Evolutionary conservation across 1,140 invertebrate species (phyloP).

Genomic region (Latrodectus geometricus): DNA sequence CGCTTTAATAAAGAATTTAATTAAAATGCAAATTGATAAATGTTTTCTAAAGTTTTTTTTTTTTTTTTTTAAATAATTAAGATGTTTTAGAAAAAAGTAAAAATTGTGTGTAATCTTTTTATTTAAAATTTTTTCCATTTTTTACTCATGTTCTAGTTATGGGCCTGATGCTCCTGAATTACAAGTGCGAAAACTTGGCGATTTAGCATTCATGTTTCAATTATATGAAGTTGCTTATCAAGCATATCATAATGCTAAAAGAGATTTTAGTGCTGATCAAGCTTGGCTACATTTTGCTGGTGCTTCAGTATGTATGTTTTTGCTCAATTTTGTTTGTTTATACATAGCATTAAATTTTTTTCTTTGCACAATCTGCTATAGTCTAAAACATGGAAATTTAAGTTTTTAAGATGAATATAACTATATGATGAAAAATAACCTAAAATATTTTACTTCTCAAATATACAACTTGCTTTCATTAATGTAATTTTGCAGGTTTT

Average conservation of each 20-base stretch:
- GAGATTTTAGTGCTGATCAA: conserved; percentile 95
- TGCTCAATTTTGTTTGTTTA: background rate
- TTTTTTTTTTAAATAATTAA: no score
- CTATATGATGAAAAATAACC: no score
- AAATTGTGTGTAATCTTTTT: background rate
- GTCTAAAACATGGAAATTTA: no score
- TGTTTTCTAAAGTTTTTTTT: no score
- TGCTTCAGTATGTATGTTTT: conserved; percentile 70
- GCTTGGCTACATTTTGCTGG: conserved; percentile 98
- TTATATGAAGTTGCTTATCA: conserved; percentile 93
- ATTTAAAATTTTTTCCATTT: background rate
- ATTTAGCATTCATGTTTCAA: conserved; percentile 96
- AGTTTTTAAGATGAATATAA: no score
- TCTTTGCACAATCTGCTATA: no score
- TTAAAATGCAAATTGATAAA: no score
- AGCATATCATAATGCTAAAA: conserved; percentile 93
- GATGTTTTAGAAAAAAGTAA: no score
- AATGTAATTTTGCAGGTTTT: no score
- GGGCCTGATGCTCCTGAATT: conserved; percentile 90
- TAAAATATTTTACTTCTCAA: no score
- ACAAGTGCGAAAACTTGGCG: conserved; percentile 90
- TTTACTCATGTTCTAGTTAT: conserved; percentile 74
- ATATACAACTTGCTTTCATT: no score
- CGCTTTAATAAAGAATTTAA: no score
- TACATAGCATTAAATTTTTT: background rate